Evolutionary conservation across 2,888 invertebrate genomes (phyloP), one percentile per base, ranked within the genome.

Genomic region (Autographa gamma): DNA sequence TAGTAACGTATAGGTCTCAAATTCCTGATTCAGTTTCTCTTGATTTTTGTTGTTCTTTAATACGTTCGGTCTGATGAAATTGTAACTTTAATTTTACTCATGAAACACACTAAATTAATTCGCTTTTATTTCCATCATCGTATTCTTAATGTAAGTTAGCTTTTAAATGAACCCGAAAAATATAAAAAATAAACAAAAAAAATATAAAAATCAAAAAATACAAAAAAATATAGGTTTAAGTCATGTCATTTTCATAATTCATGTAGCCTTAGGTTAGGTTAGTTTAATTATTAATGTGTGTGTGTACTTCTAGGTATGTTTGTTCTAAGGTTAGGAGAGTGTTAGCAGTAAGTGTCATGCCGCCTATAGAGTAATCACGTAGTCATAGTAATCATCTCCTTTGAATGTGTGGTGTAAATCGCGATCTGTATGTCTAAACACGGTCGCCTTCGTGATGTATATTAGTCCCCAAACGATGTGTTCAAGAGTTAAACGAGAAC

Each of bases 391-490:
- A 48, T 48, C 48, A 48, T 48, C 48, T 48, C 48, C 48, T 48
- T n/a, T 48, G 48, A n/a, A 8, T 48, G 48, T 48, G 48, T 43
- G 43, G 43, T 48, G 48, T 48, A n/a, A 38, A 43, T 48, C 48
- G n/a, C 48, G n/a, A 48, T 48, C 48, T 48, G n/a, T n/a, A 48
- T 48, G 48, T 48, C 48, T 48, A 48, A n/a, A 7, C 48, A 48
- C 48, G 48, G 48, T 48, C 48, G 48, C n/a, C 48, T 48, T 48
- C 48, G 48, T 48, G 48, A 48, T 48, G 48, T 48, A 48, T 48
- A 48, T 48, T 48, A n/a, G 48, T n/a, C 48, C 48, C 48, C 48
- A 48, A 48, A 5, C 48, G n/a, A 48, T 48, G 48, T 48, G 48
- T 48, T 48, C 48, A 48, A 48, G n/a, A 48, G 48, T 48, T 48